phyloP scores from a whole-genome alignment of 2,888 invertebrate genomes.

The Cabera pusaria region DNA sequence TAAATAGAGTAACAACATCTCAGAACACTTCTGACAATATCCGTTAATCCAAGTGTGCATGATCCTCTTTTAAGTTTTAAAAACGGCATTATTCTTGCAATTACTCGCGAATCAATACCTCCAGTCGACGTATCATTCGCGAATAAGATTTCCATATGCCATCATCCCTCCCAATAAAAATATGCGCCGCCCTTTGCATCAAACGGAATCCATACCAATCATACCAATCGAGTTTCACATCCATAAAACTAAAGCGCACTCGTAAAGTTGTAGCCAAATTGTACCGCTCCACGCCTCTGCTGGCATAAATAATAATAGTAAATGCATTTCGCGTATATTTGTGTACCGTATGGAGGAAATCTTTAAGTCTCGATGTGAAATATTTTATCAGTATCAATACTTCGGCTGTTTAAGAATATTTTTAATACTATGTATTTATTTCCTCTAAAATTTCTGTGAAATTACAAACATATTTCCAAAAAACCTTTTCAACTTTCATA shows the following conservation, averaged over 20 bases:
- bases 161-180: slow-evolving; percentile 34
- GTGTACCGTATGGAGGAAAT: slow-evolving; percentile 50
- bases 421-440: too few species aligned
- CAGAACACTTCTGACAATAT: too few species aligned
- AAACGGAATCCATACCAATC: slow-evolving; percentile 61
- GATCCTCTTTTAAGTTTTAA: too few species aligned
- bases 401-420: too few species aligned
- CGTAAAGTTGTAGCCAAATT: slow-evolving; percentile 69
- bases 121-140: slow-evolving; percentile 7
- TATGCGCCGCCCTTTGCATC: slow-evolving; percentile 33
- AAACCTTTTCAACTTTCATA: too few species aligned
- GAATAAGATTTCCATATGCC: slow-evolving; percentile 23
- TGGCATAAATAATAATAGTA: slow-evolving; percentile 71
- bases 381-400: slow-evolving; percentile 4
- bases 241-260: slow-evolving; percentile 68
- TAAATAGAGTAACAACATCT: too few species aligned
- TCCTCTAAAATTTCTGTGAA: too few species aligned
- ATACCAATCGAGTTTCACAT: slow-evolving; percentile 68
- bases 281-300: slow-evolving; percentile 58
- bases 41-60: too few species aligned
- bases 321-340: slow-evolving; percentile 62
- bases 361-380: slow-evolving; percentile 44
- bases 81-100: too few species aligned
- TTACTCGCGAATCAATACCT: slow-evolving; percentile 5
- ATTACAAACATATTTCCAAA: too few species aligned